Evolutionary conservation across 2,888 invertebrate species (phyloP).

Genomic region (Acrobasis consociella): DNA sequence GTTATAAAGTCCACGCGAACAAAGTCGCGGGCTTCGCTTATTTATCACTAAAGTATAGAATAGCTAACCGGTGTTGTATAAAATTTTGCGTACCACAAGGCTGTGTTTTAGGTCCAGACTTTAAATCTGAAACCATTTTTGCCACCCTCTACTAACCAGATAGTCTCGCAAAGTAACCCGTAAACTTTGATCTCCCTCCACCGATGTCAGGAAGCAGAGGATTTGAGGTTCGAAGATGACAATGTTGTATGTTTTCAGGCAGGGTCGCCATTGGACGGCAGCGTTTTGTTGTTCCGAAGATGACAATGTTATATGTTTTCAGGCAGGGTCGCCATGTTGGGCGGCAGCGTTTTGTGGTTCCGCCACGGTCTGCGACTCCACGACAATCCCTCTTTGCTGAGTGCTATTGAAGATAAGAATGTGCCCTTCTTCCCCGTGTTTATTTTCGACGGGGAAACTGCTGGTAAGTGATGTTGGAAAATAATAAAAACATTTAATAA

Average conservation of each 20-base stretch:
- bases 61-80: too few species aligned
- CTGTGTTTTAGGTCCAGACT: too few species aligned
- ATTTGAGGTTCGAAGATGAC: neutral
- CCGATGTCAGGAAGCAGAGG: too few species aligned
- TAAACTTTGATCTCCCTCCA: too few species aligned
- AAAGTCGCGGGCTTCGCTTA: too few species aligned
- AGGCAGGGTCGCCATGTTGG: slow-evolving; percentile 50
- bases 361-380: slow-evolving; percentile 87
- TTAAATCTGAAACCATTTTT: too few species aligned
- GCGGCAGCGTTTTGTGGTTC: slow-evolving; percentile 86
- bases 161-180: too few species aligned
- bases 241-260: neutral
- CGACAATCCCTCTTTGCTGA: slow-evolving; percentile 86
- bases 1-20: too few species aligned
- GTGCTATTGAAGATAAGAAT: slow-evolving; percentile 69
- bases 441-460: slow-evolving; percentile 89
- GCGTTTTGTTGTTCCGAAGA: slow-evolving; percentile 84
- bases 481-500: too few species aligned
- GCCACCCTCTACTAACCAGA: too few species aligned
- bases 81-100: too few species aligned
- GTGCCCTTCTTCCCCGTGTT: slow-evolving; percentile 85
- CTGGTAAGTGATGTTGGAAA: slow-evolving; percentile 79
- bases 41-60: too few species aligned
- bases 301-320: neutral
- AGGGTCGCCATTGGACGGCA: slow-evolving; percentile 59